phyloP scores from a whole-genome alignment of 2,888 invertebrate species.

The Eretmocerus hayati region DNA sequence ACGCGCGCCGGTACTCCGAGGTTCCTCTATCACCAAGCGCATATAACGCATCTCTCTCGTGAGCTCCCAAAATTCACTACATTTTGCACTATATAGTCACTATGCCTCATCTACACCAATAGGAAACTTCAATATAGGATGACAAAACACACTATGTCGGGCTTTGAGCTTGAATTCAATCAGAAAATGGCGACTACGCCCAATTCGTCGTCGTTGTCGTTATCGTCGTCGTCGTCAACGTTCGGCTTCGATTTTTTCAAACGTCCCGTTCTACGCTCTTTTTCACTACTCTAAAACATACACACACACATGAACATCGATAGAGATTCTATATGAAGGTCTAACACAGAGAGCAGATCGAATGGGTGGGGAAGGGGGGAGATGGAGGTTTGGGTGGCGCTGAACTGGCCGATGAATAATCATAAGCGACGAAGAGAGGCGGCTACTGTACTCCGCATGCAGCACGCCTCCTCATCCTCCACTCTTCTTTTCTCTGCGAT shows the following conservation, averaged over 20 bases:
- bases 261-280: constrained; percentile 14
- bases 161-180: constrained; percentile 44
- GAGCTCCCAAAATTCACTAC: too few species aligned
- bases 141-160: constrained; percentile 38
- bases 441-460: constrained; percentile 8
- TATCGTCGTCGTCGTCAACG: too few species aligned
- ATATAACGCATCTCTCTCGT: too few species aligned
- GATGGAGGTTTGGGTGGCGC: background rate
- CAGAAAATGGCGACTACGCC: constrained; percentile 44
- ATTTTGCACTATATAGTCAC: too few species aligned
- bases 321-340: constrained; percentile 16
- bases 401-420: constrained; percentile 40
- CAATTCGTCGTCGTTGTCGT: constrained; percentile 24
- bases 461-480: background rate
- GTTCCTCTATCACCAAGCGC: too few species aligned
- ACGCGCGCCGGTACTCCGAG: too few species aligned
- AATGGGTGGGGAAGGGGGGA: constrained; percentile 3
- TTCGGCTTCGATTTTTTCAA: constrained; percentile 31
- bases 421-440: constrained; percentile 31
- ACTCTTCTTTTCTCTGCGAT: constrained; percentile 6
- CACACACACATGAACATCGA: constrained; percentile 18
- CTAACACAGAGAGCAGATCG: too few species aligned
- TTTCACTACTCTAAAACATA: too few species aligned
- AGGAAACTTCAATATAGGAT: too few species aligned
- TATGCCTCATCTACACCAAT: too few species aligned